phyloP scores from a whole-genome alignment of 2,797 vertebrate species.

The Esox lucius region DNA sequence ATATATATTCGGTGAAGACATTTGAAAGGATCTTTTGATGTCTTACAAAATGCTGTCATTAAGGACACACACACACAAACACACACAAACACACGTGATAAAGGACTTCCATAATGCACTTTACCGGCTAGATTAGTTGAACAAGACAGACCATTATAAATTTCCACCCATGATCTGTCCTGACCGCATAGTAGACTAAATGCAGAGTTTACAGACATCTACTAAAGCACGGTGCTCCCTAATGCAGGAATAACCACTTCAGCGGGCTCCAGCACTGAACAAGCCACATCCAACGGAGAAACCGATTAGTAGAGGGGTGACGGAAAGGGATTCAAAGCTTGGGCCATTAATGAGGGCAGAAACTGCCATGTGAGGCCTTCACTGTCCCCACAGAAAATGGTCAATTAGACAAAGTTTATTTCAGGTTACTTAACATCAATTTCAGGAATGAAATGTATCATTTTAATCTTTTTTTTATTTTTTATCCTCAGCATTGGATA shows the following conservation, averaged over 20 bases:
- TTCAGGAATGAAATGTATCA: neutral
- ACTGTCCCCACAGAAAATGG: slow-evolving; percentile 27
- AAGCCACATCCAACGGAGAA: slow-evolving; percentile 48
- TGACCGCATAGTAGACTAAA: neutral
- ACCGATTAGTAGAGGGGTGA: slow-evolving; percentile 46
- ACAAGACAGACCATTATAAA: slow-evolving; percentile 17
- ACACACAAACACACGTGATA: neutral
- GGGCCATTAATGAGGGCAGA: slow-evolving; percentile 29
- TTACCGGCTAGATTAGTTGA: neutral
- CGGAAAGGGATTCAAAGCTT: slow-evolving; percentile 38
- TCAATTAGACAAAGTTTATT: slow-evolving; percentile 29
- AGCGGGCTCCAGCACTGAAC: slow-evolving; percentile 35
- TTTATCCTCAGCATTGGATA: too few relatives aligned
- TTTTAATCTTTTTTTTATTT: too few relatives aligned
- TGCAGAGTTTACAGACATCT: slow-evolving; percentile 5
- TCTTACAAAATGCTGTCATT: too few relatives aligned
- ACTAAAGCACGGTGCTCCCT: slow-evolving; percentile 13
- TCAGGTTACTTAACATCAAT: slow-evolving; percentile 15
- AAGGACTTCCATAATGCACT: neutral
- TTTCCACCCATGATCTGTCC: neutral
- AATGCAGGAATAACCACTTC: slow-evolving; percentile 14
- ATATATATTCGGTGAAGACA: too few relatives aligned
- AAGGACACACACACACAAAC: too few relatives aligned
- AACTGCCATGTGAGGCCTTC: slow-evolving; percentile 22
- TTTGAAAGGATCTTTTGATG: too few relatives aligned